Conservation (phyloP, 2,797 vertebrate genomes). For the Phrynocephalus forsythii region DNA sequence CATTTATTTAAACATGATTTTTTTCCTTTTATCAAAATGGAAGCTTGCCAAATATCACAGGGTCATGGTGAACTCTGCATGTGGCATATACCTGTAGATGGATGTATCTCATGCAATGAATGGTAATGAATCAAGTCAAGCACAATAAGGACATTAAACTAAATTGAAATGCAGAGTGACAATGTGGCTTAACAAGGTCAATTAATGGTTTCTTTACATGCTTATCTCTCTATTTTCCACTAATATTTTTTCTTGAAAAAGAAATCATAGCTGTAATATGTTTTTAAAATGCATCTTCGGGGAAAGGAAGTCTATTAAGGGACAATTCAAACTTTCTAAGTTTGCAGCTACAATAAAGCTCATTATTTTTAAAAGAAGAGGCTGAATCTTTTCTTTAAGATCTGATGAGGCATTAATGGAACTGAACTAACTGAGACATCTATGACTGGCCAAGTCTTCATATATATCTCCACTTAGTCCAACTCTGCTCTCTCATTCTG, state of each 20-base stretch:
- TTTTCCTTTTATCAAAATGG: conserved; percentile 25
- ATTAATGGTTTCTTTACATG: not conserved
- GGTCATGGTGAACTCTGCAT: conserved; percentile 19
- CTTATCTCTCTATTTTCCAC: not conserved
- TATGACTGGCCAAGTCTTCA: too few relatives aligned
- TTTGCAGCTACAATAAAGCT: not conserved
- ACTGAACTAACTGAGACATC: too few relatives aligned
- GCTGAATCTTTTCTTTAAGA: not conserved
- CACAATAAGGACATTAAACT: conserved; percentile 24
- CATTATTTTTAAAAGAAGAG: too few relatives aligned
- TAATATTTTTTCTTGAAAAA: not conserved
- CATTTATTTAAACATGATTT: conserved; percentile 18
- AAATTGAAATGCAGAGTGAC: conserved; percentile 30
- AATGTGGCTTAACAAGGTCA: conserved; percentile 27
- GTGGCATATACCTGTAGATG: not conserved
- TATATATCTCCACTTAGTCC: too few relatives aligned
- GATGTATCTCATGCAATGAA: conserved; percentile 33
- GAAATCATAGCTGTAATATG: not conserved
- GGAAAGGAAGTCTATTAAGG: not conserved
- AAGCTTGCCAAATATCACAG: conserved; percentile 10
- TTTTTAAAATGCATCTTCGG: not conserved
- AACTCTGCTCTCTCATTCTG: too few relatives aligned
- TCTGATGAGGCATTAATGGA: not conserved
- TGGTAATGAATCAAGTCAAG: conserved; percentile 39
- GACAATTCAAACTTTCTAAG: not conserved